Evolutionary conservation across 2,113 vertebrate genomes (phyloP), one percentile per base, ranked within the genome.

Genomic region (Psephotus haematonotus): DNA sequence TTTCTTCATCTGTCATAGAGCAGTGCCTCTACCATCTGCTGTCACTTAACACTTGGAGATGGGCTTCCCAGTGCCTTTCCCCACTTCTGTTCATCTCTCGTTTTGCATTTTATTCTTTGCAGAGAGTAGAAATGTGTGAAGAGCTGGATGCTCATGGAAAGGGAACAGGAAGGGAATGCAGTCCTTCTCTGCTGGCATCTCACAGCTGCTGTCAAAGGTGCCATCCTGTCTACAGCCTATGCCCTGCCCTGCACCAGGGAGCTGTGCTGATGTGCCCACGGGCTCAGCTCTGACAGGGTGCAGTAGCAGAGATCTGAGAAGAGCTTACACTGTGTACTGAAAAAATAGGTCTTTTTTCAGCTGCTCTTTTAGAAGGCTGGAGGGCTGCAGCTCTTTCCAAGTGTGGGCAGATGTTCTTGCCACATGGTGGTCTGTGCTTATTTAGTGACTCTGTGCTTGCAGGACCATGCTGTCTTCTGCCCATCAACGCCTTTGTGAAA

Each of bases 1-100:
- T 62, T 64, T 47, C 69, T 82, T 86, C 59, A 19, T 86, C 72
- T 96, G 91, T 82, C 91, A 39, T 0, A 33, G 77, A 91, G 83
- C 88, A 74, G 72, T 0, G 28, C 72, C 89, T 95, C 70, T 71
- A 13, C 94, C 95, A 93, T 92, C 92, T 96, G 96, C 90, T 46
- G 49, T 44, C 90, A 49, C 75, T 62, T 93, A 62, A n/a, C 79
- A 89, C 86, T 82, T 78, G 52, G 74, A 79, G 35, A 82, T 62
- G 81, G 64, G 57, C 77, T 93, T 89, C 84, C 76, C 47, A 50
- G 43, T 47, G 86, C 84, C 86, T 75, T 78, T 57, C 35, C 72
- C 37, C 11, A 27, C 89, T 91, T 63, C 65, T 86, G 50, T 13
- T 92, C 55, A 9, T 67, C 28, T 68, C 27, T 52, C 46, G 27